Evolutionary conservation across 2,797 vertebrate genomes (phyloP).

Genomic region (Chanos chanos): DNA sequence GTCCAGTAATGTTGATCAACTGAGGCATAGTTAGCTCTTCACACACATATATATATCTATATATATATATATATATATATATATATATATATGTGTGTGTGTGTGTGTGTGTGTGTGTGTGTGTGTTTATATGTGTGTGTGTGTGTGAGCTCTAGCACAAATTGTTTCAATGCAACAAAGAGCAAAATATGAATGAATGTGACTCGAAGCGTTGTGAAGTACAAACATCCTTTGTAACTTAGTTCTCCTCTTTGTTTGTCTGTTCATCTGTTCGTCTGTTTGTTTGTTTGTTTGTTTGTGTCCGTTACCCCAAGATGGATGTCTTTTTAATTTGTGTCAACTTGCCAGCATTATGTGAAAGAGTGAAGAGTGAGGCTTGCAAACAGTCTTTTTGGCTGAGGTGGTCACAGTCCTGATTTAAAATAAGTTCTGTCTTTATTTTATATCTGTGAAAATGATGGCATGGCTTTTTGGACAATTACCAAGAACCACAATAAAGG

Average conservation of each 20-base stretch:
- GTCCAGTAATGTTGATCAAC: not conserved
- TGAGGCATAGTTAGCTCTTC: too few relatives aligned
- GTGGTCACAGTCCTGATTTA: too few relatives aligned
- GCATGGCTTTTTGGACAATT: constrained; percentile 48
- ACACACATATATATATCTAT: too few relatives aligned
- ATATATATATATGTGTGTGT: too few relatives aligned
- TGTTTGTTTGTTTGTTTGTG: not conserved
- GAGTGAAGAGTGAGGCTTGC: not conserved
- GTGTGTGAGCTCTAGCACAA: not conserved
- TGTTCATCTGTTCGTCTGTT: not conserved
- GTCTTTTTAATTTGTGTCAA: constrained; percentile 9
- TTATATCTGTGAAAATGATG: constrained; percentile 39
- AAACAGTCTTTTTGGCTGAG: too few relatives aligned
- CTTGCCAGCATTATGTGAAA: constrained; percentile 9
- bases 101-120: too few relatives aligned
- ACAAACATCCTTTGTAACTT: constrained; percentile 39
- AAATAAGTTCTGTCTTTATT: not conserved
- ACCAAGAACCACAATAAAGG: constrained; percentile 55
- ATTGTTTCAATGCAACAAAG: not conserved
- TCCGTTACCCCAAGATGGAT: too few relatives aligned
- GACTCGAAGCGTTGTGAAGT: constrained; percentile 61
- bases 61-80: too few relatives aligned
- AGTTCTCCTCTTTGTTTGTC: constrained; percentile 49
- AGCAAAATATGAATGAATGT: constrained; percentile 16
- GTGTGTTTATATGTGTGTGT: too few relatives aligned